Conservation (phyloP, 2,797 vertebrate genomes). For the Tragelaphus oryx region DNA sequence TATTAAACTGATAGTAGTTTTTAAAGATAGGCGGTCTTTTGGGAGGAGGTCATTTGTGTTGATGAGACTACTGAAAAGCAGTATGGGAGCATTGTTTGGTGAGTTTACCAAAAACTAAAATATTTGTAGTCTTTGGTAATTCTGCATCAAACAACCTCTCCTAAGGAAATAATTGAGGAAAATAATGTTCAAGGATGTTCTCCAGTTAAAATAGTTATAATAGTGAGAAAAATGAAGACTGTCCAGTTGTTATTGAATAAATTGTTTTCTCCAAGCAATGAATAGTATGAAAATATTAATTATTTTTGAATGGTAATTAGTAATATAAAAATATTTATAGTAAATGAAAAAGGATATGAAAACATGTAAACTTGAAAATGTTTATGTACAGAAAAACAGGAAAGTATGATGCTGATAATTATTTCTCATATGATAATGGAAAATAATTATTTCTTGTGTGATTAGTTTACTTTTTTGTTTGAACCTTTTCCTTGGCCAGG, state of each 20-base stretch:
- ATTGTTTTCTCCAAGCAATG: background rate
- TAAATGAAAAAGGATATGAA: conserved; percentile 6
- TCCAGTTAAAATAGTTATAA: background rate
- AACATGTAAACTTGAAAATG: background rate
- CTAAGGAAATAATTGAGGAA: conserved; percentile 28
- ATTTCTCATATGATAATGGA: background rate
- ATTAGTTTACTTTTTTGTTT: background rate
- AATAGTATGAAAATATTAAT: conserved; percentile 7
- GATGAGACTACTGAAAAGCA: background rate
- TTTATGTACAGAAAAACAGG: background rate
- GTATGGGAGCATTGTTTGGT: background rate
- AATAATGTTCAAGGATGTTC: background rate
- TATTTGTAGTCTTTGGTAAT: background rate
- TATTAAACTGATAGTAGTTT: background rate
- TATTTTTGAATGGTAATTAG: conserved; percentile 6
- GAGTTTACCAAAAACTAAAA: background rate
- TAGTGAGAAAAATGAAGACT: background rate
- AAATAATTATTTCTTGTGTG: background rate
- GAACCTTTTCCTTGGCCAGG: background rate
- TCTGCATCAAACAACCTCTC: background rate
- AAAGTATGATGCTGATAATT: background rate
- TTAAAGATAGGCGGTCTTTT: background rate
- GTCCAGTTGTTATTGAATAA: background rate
- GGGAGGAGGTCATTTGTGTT: background rate
- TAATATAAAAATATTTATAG: background rate